A percentile compares a stretch with the other conserved stretches of the same genome.
Evolutionary conservation across 2,888 invertebrate genomes (phyloP).

Genomic region (Seira musarum): DNA sequence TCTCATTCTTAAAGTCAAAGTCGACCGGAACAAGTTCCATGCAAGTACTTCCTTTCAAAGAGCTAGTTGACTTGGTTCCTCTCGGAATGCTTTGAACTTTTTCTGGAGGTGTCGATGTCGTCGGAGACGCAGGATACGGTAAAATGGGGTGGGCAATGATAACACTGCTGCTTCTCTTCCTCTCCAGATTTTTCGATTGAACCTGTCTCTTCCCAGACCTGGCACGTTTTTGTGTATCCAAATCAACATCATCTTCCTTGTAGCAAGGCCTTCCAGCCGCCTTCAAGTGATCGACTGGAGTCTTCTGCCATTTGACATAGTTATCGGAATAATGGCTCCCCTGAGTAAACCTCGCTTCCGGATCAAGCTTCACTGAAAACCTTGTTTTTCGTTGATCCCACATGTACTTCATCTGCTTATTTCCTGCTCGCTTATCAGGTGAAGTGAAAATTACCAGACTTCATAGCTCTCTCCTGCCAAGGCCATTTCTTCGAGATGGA

Average conservation of each 20-base stretch:
- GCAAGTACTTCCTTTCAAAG: background rate
- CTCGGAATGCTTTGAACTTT: background rate
- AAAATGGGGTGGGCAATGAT: too few relatives aligned
- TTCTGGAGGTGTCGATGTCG: background rate
- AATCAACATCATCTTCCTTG: slow-evolving; percentile 16
- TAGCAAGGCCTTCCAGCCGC: slow-evolving; percentile 46
- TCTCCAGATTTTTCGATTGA: background rate
- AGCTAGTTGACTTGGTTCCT: background rate
- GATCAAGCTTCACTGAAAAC: slow-evolving; percentile 17
- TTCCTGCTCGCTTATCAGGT: background rate
- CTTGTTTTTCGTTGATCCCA: slow-evolving; percentile 43
- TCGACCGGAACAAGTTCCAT: background rate
- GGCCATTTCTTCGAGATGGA: slow-evolving; percentile 2
- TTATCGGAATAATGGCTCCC: slow-evolving; percentile 30
- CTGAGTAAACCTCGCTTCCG: slow-evolving; percentile 12
- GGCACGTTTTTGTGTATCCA: background rate
- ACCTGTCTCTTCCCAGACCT: background rate
- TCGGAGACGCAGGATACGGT: background rate
- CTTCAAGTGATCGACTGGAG: background rate
- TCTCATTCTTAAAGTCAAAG: background rate
- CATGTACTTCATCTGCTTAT: slow-evolving; percentile 26
- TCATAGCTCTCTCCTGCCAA: slow-evolving; percentile 30
- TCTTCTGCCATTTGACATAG: slow-evolving; percentile 4
- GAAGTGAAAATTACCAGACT: slow-evolving; percentile 28
- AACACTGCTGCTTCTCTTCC: background rate